Evolutionary conservation across 2,113 vertebrate species (phyloP).

Genomic region (Cottus gobio): DNA sequence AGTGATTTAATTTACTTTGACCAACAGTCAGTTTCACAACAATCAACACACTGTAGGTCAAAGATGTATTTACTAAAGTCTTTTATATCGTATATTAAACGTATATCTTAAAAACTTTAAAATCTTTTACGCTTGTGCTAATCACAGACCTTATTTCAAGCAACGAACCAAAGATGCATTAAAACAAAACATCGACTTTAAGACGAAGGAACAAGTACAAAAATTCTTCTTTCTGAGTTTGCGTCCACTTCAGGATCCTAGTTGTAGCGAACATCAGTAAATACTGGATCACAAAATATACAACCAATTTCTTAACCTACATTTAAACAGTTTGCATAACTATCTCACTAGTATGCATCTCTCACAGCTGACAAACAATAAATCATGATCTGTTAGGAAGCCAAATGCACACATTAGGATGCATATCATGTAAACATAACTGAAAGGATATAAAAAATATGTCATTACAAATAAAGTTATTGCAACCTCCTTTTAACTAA

Average conservation of each 20-base stretch:
- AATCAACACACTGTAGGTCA: too few species aligned
- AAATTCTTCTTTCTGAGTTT: too few species aligned
- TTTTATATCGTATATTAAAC: too few species aligned
- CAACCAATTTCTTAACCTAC: background rate
- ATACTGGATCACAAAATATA: background rate
- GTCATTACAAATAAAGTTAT: background rate
- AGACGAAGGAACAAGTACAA: too few species aligned
- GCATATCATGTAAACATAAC: background rate
- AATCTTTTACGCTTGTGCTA: too few species aligned
- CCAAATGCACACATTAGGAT: background rate
- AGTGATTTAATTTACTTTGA: background rate
- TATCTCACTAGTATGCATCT: background rate
- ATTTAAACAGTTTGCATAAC: background rate
- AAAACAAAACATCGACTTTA: too few species aligned
- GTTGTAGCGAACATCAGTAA: background rate
- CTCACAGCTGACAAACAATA: background rate
- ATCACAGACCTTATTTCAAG: too few species aligned
- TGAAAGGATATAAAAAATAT: background rate
- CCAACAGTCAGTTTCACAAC: too few species aligned
- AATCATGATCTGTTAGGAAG: background rate
- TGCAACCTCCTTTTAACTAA: background rate
- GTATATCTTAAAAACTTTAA: too few species aligned
- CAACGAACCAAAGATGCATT: too few species aligned
- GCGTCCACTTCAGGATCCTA: background rate
- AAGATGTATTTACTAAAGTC: too few species aligned